Percentiles rank a stretch among this genome's conserved stretches.
phyloP scores from a whole-genome alignment of 1,140 invertebrate genomes.

The Drosophila insularis region DNA sequence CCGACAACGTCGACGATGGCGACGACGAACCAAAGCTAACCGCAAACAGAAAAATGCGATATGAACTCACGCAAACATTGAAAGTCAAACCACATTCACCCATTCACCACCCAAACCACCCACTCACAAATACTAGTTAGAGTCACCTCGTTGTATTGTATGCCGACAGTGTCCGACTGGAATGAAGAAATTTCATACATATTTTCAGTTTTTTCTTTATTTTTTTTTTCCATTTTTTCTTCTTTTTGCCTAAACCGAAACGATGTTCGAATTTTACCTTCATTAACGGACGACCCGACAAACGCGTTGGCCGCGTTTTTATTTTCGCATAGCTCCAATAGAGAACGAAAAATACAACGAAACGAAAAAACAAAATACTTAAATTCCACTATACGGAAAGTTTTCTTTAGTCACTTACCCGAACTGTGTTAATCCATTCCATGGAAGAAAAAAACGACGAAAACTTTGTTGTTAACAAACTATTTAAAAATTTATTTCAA shows the following conservation, averaged over 20 bases:
- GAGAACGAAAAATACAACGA: slow-evolving; percentile 15
- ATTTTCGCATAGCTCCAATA: slow-evolving; percentile 32
- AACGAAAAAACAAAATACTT: slow-evolving; percentile 2
- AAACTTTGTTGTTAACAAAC: slow-evolving; percentile 35
- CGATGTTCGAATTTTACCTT: slow-evolving; percentile 76
- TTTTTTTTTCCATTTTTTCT: not conserved
- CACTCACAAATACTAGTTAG: slow-evolving; percentile 30
- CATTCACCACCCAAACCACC: slow-evolving; percentile 3
- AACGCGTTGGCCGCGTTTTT: slow-evolving; percentile 70
- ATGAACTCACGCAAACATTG: slow-evolving; percentile 66
- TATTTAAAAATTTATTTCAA: slow-evolving; percentile 61
- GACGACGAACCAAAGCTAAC: slow-evolving; percentile 15
- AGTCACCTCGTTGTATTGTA: slow-evolving; percentile 32
- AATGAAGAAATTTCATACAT: slow-evolving; percentile 78
- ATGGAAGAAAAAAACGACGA: slow-evolving; percentile 13
- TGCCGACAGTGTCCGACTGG: slow-evolving; percentile 43
- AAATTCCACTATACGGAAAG: slow-evolving; percentile 18
- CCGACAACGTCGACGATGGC: not conserved
- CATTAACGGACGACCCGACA: slow-evolving; percentile 75
- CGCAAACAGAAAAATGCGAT: slow-evolving; percentile 50
- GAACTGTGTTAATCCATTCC: slow-evolving; percentile 37
- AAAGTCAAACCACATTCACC: slow-evolving; percentile 34
- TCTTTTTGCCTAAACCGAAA: slow-evolving; percentile 72
- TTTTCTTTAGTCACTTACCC: slow-evolving; percentile 9
- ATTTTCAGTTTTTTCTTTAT: not conserved